phyloP scores from a whole-genome alignment of 2,888 invertebrate genomes.

The Labia minor region DNA sequence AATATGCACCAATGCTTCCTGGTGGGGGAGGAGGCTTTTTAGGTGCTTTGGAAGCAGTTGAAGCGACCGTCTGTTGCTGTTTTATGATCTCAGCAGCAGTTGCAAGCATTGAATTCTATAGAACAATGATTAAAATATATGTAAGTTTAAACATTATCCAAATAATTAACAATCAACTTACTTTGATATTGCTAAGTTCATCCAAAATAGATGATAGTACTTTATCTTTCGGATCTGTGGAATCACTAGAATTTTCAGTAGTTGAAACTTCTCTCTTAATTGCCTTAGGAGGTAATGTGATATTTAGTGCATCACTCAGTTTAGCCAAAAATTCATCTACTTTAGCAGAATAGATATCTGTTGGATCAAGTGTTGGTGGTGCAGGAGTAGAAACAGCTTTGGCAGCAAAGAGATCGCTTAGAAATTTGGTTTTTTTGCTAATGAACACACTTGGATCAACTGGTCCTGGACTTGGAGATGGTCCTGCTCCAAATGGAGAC shows the following conservation, averaged over 20 bases:
- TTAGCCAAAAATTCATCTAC: conserved; percentile 32
- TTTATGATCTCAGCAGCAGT: conserved; percentile 33
- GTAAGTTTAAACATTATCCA: not conserved
- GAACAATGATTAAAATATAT: not conserved
- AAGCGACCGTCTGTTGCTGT: conserved; percentile 28
- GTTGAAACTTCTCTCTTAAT: not conserved
- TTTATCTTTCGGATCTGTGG: conserved; percentile 31
- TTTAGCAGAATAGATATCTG: conserved; percentile 32
- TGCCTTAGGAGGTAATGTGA: not conserved
- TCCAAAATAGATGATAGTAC: conserved; percentile 32
- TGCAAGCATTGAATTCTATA: conserved; percentile 19
- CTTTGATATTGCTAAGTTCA: conserved; percentile 31
- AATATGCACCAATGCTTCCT: conserved; percentile 25
- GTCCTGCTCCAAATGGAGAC: conserved; percentile 15
- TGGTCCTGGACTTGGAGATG: not conserved
- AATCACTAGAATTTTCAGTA: not conserved
- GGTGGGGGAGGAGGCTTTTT: conserved; percentile 30
- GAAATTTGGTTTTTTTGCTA: conserved; percentile 24
- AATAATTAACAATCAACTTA: not conserved
- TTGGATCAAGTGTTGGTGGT: conserved; percentile 28
- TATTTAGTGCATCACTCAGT: conserved; percentile 23
- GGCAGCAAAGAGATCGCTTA: conserved; percentile 19
- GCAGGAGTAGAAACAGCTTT: not conserved
- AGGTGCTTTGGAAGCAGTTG: conserved; percentile 20
- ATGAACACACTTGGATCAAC: conserved; percentile 24